Conservation (phyloP, 92 coral and sea anemone species). For the Epizoanthus fatuus region DNA sequence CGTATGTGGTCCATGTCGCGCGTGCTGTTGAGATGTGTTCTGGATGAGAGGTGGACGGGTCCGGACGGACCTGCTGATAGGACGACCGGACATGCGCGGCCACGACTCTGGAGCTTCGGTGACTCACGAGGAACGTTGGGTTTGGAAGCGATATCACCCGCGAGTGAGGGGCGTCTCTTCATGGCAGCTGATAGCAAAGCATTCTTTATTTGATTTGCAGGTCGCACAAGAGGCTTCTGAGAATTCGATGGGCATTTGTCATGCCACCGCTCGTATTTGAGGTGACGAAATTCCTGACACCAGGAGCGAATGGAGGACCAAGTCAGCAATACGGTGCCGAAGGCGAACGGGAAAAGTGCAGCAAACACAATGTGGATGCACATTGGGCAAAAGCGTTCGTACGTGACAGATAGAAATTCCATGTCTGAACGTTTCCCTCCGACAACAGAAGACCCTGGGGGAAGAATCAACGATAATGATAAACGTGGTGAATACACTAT, state of each 20-base stretch:
- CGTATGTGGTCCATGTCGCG: conserved; percentile 18
- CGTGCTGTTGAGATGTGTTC: not conserved
- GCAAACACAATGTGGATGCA: too few relatives aligned
- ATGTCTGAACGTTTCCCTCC: too few relatives aligned
- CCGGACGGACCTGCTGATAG: not conserved
- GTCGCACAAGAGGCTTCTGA: not conserved
- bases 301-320: not conserved
- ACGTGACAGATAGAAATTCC: too few relatives aligned
- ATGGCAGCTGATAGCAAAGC: not conserved
- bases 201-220: not conserved
- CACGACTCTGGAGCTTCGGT: not conserved
- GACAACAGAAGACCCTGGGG: too few relatives aligned
- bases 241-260: conserved; percentile 22
- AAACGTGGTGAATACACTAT: too few relatives aligned
- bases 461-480: too few relatives aligned
- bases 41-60: not conserved
- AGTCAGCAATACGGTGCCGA: not conserved
- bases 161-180: not conserved
- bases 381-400: too few relatives aligned
- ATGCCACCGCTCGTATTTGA: conserved; percentile 8
- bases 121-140: conserved; percentile 1
- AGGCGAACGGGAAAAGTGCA: too few relatives aligned
- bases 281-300: not conserved
- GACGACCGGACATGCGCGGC: conserved; percentile 8
- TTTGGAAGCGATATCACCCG: not conserved